Base-by-base conservation (phyloP, 2,888 invertebrate species). In the Drepana falcataria region DNA sequence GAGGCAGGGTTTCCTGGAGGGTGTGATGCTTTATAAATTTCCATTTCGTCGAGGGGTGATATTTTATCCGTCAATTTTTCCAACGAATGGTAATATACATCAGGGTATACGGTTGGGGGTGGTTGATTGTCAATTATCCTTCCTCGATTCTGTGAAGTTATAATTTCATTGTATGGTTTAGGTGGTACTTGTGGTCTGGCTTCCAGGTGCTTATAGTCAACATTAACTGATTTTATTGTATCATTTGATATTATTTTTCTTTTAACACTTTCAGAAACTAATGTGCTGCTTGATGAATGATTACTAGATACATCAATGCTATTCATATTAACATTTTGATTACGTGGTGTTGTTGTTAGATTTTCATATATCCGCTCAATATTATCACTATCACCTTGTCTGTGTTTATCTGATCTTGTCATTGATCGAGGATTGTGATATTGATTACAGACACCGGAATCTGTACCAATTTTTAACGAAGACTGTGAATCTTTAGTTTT, bases 41-140 rank as follows among this genome's bases (percentile, higher is more conserved):
- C 78, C 54, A 83, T 77, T 73, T 87, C 80, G 55, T 87, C 79
- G 4, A 81, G 59, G 1, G 78, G 71, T 3, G 79, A 70, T 70
- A 83, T 77, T 69, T 82, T 82, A 64, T 86, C 80, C 2, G 67
- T 62, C 34, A 85, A 56, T 65, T 87, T 85, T 57, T 90, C 89
- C 62, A 90, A 66, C 0, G 89, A 88, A 68, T 90, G 90, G 64
- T 88, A 90, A 64, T 90, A 90, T 9, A 88, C 87, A 60, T 87
- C 81, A 3, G 88, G 86, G 59, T 79, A 87, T 21, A 21, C 21
- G 21, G 21, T 21, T 21, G 21, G 21, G 21, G 21, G 21, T 53
- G 71, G 69, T 2, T 64, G 40, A 53, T 60, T 71, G 37, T 67
- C 64, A 40, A 57, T 53, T 47, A 59, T 65, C 44, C 69, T 65